Percentiles rank a stretch among this genome's conserved stretches.
Conservation (phyloP, 2,888 invertebrate species). For the Phasia obesa region DNA sequence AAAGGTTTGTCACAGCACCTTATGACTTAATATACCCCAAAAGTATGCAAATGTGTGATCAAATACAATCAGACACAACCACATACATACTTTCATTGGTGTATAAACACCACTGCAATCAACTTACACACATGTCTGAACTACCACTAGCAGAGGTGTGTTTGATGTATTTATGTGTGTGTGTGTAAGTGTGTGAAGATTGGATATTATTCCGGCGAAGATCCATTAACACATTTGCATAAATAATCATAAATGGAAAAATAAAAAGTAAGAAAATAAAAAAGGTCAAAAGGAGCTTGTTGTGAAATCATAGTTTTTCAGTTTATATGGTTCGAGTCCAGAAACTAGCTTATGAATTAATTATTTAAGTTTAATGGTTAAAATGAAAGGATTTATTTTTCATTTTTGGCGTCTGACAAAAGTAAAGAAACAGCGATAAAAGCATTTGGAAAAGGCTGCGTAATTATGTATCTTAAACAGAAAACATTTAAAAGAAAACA, state of each 20-base stretch:
- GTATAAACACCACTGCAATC: not conserved
- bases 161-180: conserved; percentile 22
- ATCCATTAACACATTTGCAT: conserved; percentile 75
- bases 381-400: conserved; percentile 26
- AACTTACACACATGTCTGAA: conserved; percentile 13
- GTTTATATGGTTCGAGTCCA: not conserved
- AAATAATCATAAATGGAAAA: conserved; percentile 72
- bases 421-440: not conserved
- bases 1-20: conserved; percentile 65
- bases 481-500: no score
- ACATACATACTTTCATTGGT: not conserved
- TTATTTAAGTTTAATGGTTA: no score
- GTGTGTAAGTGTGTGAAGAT: conserved; percentile 38
- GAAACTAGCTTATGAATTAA: conserved; percentile 40
- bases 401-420: not conserved
- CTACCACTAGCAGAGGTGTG: conserved; percentile 21
- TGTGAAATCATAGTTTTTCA: no score
- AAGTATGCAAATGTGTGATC: conserved; percentile 30
- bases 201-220: conserved; percentile 63
- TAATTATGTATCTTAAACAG: conserved; percentile 34
- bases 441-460: no score
- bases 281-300: not conserved
- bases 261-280: conserved; percentile 24
- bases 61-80: not conserved
- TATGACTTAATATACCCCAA: conserved; percentile 64